Evolutionary conservation across 2,888 invertebrate genomes (phyloP).

Genomic region (Andrena camellia): DNA sequence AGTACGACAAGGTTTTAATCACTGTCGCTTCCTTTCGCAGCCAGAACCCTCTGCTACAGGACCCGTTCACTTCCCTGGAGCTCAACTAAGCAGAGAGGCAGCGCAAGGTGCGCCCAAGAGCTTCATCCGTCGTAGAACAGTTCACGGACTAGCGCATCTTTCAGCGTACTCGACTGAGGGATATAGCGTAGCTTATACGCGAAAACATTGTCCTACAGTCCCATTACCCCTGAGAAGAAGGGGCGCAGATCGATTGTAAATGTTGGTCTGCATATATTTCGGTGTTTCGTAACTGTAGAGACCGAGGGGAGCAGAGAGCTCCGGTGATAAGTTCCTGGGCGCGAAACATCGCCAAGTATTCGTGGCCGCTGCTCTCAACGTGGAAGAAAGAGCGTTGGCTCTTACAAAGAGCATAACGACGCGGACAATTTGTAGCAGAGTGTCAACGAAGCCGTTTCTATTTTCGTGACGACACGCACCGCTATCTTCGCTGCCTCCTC

Average conservation of each 20-base stretch:
- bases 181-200: too few species aligned
- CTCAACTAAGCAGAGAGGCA: slow-evolving; percentile 21
- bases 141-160: too few species aligned
- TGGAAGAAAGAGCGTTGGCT: slow-evolving; percentile 49
- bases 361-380: background rate
- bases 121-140: slow-evolving; percentile 5
- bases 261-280: too few species aligned
- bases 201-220: too few species aligned
- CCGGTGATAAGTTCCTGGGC: background rate
- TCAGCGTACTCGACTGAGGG: too few species aligned
- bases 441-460: slow-evolving; percentile 84
- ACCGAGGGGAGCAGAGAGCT: background rate
- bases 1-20: slow-evolving; percentile 27
- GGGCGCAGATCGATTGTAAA: too few species aligned
- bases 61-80: background rate
- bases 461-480: slow-evolving; percentile 78
- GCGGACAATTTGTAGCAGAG: slow-evolving; percentile 84
- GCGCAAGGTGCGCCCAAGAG: too few species aligned
- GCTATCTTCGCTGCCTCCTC: slow-evolving; percentile 66
- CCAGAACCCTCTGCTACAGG: background rate
- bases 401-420: slow-evolving; percentile 79
- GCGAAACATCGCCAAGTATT: slow-evolving; percentile 25
- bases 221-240: too few species aligned
- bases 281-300: background rate
- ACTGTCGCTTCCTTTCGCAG: slow-evolving; percentile 20